Percentiles rank a stretch among this genome's conserved stretches.
These are phyloP conservation scores for Aphyosemion australe DNA, from an alignment of 2,113 vertebrate species.

Conservation along the genomic window DNA sequence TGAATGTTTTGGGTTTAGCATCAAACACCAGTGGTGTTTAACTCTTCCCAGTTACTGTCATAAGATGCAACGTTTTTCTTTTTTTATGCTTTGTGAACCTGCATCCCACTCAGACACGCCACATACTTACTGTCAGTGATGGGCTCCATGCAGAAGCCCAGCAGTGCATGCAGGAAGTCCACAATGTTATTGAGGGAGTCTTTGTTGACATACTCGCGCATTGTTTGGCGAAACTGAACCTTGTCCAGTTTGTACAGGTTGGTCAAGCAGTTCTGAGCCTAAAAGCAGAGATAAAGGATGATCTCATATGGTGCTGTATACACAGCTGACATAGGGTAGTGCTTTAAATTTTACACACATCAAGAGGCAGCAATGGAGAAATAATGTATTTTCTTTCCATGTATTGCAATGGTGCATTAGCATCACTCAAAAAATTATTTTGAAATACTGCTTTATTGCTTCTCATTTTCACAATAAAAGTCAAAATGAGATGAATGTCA, in stretches of 20 bases:
- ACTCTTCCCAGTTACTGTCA: not conserved
- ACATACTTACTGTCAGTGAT: conserved; percentile 96
- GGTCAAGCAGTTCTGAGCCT: conserved; percentile 98
- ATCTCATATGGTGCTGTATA: not conserved
- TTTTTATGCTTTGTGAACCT: not conserved
- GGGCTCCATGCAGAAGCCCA: conserved; percentile 99
- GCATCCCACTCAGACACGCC: conserved; percentile 9
- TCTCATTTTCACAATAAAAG: too few species aligned
- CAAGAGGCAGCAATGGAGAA: too few species aligned
- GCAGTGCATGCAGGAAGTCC: conserved; percentile 97
- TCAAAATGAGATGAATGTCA: too few species aligned
- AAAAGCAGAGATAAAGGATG: not conserved
- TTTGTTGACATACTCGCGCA: conserved; percentile 98
- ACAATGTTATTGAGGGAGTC: conserved; percentile 99
- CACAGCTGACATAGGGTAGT: not conserved
- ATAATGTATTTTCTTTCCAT: too few species aligned
- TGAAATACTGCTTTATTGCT: too few species aligned
- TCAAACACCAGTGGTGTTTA: not conserved
- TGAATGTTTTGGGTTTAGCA: not conserved
- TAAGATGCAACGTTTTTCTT: not conserved
- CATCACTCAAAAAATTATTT: too few species aligned
- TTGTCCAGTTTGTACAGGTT: conserved; percentile 97
- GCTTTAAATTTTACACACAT: too few species aligned
- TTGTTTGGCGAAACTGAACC: conserved; percentile 94
- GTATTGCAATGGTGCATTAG: too few species aligned